Evolutionary conservation across 2,888 invertebrate genomes (phyloP).

Genomic region (Onthophagus sagittarius): DNA sequence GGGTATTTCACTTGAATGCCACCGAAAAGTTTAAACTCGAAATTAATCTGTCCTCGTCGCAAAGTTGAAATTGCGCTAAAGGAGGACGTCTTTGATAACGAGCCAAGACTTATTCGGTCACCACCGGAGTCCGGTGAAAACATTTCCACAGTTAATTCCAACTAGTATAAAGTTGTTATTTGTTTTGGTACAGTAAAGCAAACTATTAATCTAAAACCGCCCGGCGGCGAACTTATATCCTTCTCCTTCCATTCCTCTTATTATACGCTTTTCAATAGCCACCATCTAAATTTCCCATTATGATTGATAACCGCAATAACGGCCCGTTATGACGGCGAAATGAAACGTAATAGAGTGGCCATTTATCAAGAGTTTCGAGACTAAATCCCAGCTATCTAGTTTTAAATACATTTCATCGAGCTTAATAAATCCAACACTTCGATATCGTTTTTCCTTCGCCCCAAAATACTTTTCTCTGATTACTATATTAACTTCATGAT

Average conservation of each 20-base stretch:
- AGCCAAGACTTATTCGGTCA: background rate
- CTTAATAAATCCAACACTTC: background rate
- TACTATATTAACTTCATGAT: background rate
- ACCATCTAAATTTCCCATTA: background rate
- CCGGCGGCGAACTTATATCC: background rate
- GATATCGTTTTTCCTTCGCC: background rate
- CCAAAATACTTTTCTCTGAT: background rate
- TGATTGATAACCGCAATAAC: background rate
- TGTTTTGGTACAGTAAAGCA: background rate
- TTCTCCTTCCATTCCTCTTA: background rate
- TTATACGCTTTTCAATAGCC: background rate
- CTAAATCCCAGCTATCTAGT: background rate
- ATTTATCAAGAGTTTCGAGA: background rate
- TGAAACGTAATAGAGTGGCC: background rate
- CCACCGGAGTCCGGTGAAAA: background rate
- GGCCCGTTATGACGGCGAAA: background rate
- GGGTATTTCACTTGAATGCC: background rate
- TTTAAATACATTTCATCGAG: background rate
- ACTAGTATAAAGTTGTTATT: background rate
- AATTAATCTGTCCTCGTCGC: background rate
- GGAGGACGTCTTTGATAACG: background rate
- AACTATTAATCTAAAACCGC: background rate
- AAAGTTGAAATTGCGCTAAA: background rate
- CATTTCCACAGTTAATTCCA: background rate
- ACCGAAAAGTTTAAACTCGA: background rate